phyloP scores from a whole-genome alignment of 2,797 vertebrate genomes.

The Xiphorhynchus erythropygius region DNA sequence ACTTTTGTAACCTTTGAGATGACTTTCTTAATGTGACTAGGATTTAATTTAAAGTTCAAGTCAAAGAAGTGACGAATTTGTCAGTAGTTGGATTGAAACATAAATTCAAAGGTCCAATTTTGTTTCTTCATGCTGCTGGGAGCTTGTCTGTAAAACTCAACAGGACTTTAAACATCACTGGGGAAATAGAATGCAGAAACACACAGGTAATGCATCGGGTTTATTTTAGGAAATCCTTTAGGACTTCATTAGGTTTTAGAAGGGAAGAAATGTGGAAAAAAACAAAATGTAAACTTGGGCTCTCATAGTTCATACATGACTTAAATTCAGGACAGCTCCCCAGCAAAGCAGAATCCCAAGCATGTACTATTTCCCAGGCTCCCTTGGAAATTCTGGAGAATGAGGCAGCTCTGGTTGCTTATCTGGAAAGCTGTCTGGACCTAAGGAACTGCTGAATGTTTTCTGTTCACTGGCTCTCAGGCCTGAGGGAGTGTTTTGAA shows the following conservation, averaged over 20 bases:
- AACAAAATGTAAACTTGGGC: neutral
- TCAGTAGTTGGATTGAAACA: neutral
- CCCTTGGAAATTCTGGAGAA: neutral
- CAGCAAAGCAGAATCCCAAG: neutral
- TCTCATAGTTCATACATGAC: neutral
- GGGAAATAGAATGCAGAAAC: neutral
- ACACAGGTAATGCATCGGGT: neutral
- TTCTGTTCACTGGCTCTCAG: neutral
- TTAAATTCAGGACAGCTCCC: neutral
- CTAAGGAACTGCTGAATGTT: rapidly evolving
- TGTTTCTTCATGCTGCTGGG: neutral
- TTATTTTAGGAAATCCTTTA: neutral
- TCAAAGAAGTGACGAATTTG: neutral
- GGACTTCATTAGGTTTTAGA: neutral
- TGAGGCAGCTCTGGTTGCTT: neutral
- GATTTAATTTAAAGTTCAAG: neutral
- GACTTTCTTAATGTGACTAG: neutral
- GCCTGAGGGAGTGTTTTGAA: neutral
- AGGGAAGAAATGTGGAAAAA: rapidly evolving
- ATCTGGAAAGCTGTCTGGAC: neutral
- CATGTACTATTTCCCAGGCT: rapidly evolving
- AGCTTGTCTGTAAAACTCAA: neutral
- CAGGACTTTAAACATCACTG: neutral
- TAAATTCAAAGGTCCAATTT: neutral
- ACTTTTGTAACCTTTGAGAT: neutral